phyloP scores from a whole-genome alignment of 2,888 invertebrate species.

The Drosophila falleni region DNA sequence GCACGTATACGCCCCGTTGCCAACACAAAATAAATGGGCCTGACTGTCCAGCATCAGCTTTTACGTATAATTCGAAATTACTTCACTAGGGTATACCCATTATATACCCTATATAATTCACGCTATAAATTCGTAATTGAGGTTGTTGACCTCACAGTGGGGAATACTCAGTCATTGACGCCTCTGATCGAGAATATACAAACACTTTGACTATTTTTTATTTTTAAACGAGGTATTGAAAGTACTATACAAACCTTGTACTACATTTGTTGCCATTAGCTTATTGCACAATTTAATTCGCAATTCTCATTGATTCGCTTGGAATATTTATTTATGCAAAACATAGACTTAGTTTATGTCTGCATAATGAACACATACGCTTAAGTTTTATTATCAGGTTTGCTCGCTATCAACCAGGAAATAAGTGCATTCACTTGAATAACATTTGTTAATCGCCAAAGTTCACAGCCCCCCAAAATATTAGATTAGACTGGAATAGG shows the following conservation, averaged over 20 bases:
- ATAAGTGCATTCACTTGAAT: slow-evolving; percentile 9
- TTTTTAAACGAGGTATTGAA: neutral
- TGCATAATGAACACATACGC: neutral
- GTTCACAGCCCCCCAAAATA: slow-evolving; percentile 11
- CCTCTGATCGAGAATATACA: slow-evolving; percentile 5
- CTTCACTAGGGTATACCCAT: neutral
- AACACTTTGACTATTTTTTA: neutral
- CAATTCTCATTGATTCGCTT: slow-evolving; percentile 4
- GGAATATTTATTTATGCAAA: neutral
- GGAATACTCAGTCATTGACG: slow-evolving; percentile 1
- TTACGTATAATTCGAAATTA: neutral
- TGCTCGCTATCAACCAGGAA: slow-evolving; percentile 5
- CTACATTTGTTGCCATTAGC: neutral
- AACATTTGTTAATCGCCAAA: slow-evolving; percentile 8
- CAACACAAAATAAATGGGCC: slow-evolving; percentile 15
- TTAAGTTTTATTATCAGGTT: neutral
- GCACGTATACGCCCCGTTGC: slow-evolving; percentile 47
- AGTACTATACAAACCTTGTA: neutral
- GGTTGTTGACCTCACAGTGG: slow-evolving; percentile 4
- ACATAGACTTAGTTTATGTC: neutral
- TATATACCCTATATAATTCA: neutral
- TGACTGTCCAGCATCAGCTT: slow-evolving; percentile 23
- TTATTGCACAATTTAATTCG: neutral
- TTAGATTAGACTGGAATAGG: neutral
- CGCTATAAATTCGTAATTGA: neutral